Evolutionary conservation across 1,140 invertebrate genomes (phyloP).

Genomic region (Andrena cerasifolii): DNA sequence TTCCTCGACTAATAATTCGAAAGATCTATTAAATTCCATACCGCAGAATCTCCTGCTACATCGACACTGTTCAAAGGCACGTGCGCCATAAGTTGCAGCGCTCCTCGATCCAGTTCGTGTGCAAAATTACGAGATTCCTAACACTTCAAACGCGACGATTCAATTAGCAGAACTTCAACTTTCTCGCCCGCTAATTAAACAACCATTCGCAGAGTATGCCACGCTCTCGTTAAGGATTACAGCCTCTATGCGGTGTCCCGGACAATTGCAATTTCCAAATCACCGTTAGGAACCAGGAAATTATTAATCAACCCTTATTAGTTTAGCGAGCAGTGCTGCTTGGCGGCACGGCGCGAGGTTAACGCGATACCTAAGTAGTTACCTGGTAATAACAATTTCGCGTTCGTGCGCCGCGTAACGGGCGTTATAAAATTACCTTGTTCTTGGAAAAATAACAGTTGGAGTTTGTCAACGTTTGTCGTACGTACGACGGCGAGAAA

Average conservation of each 20-base stretch:
- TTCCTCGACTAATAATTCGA: no score
- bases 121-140: not conserved
- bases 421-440: not conserved
- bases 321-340: not conserved
- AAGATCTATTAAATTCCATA: no score
- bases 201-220: not conserved
- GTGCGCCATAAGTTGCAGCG: no score
- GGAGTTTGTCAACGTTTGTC: not conserved
- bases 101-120: no score
- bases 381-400: conserved; percentile 17
- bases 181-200: not conserved
- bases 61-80: no score
- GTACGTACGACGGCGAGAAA: not conserved
- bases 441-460: conserved; percentile 21
- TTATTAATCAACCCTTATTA: conserved; percentile 19
- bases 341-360: not conserved
- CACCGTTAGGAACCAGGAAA: not conserved
- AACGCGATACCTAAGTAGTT: conserved; percentile 1
- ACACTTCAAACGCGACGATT: not conserved
- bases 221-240: not conserved
- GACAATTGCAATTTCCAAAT: conserved; percentile 4
- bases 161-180: not conserved
- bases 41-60: no score
- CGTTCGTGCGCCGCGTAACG: not conserved
- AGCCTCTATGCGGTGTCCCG: not conserved